Percentiles rank a stretch among this genome's conserved stretches.
Evolutionary conservation across 1,140 invertebrate genomes (phyloP).

Genomic region (Leguminivora glycinivorella): DNA sequence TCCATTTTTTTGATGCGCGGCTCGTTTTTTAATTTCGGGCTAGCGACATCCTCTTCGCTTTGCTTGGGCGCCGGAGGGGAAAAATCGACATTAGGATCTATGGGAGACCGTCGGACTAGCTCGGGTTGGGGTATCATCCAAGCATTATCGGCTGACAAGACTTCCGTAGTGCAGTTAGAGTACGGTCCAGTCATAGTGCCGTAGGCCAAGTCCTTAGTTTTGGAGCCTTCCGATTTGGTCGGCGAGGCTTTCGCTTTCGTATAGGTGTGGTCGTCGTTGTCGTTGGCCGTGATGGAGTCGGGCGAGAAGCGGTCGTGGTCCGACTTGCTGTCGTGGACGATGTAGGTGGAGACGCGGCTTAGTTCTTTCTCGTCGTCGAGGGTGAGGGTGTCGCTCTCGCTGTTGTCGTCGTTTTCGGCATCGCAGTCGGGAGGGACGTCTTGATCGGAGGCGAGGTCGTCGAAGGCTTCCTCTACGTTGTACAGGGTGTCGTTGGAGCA

Average conservation of each 20-base stretch:
- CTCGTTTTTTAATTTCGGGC: constrained; percentile 44
- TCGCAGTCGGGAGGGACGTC: constrained; percentile 56
- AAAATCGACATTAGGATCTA: constrained; percentile 42
- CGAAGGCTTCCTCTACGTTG: constrained; percentile 80
- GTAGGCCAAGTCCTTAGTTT: constrained; percentile 71
- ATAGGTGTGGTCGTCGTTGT: constrained; percentile 62
- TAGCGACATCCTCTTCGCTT: constrained; percentile 39
- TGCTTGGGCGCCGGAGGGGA: constrained; percentile 49
- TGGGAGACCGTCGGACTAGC: constrained; percentile 59
- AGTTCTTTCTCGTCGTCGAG: constrained; percentile 65
- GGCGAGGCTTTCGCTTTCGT: constrained; percentile 63
- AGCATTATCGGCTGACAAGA: constrained; percentile 54
- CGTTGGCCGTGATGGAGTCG: constrained; percentile 62
- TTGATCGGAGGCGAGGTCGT: constrained; percentile 70
- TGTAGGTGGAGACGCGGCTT: constrained; percentile 69
- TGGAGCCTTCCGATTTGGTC: constrained; percentile 60
- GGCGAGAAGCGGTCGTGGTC: constrained; percentile 68
- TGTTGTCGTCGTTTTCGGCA: constrained; percentile 50
- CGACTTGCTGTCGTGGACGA: constrained; percentile 70
- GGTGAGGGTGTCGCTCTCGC: constrained; percentile 67
- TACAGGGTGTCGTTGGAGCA: constrained; percentile 82
- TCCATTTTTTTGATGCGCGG: constrained; percentile 64
- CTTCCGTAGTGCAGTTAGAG: constrained; percentile 69
- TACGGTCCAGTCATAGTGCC: constrained; percentile 64
- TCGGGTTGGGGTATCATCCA: constrained; percentile 66